Evolutionary conservation across 2,113 vertebrate genomes (phyloP).

Genomic region (Diadophis punctatus): DNA sequence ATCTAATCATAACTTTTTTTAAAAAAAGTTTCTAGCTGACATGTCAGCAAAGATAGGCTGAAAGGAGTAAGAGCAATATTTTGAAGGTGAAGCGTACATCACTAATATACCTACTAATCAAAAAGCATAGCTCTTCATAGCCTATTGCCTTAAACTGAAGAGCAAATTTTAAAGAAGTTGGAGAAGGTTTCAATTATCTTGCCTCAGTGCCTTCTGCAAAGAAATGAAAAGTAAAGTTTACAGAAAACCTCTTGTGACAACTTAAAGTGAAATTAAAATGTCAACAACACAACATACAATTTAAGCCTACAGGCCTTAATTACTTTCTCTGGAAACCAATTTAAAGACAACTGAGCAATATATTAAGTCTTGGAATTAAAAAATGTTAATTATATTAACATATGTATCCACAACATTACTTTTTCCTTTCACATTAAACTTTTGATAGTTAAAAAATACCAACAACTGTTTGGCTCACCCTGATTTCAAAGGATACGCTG

Average conservation of each 20-base stretch:
- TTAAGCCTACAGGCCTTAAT: background rate
- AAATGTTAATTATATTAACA: conserved; percentile 13
- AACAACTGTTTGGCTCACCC: conserved; percentile 8
- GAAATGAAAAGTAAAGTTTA: background rate
- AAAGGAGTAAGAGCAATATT: background rate
- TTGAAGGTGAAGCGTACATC: background rate
- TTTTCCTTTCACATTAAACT: background rate
- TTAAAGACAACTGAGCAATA: background rate
- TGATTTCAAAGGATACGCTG: conserved; percentile 13
- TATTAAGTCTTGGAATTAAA: background rate
- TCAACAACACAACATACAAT: background rate
- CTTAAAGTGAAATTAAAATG: background rate
- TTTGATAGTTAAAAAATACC: conserved; percentile 22
- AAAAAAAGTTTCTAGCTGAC: background rate
- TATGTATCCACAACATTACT: background rate
- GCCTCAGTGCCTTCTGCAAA: background rate
- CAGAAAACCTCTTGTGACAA: background rate
- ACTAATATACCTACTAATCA: background rate
- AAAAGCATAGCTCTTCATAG: background rate
- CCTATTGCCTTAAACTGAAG: background rate
- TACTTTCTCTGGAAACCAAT: conserved; percentile 3
- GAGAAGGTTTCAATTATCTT: background rate
- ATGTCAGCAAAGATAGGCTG: background rate
- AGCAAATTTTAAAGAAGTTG: background rate
- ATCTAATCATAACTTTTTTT: background rate